Conservation (phyloP, 2,113 vertebrate genomes). For the Heterochromis multidens region DNA sequence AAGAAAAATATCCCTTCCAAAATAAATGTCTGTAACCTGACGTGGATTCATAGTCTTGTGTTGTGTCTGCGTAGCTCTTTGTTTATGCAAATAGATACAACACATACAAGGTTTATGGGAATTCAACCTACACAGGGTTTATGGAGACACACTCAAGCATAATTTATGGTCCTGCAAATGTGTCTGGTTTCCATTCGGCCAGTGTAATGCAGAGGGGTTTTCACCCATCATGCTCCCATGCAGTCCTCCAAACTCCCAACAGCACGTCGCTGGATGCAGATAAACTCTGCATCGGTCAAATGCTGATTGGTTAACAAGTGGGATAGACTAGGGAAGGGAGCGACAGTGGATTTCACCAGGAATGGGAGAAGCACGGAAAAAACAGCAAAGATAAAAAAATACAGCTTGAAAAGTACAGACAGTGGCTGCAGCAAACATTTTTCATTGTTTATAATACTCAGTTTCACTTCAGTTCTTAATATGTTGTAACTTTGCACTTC, state of each 20-base stretch:
- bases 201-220: background rate
- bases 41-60: background rate
- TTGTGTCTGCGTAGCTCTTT: background rate
- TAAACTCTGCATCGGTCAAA: no score
- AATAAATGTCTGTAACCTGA: background rate
- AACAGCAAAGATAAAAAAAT: no score
- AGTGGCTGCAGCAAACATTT: no score
- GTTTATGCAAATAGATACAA: background rate
- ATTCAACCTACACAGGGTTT: background rate
- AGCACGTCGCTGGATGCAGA: background rate
- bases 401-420: no score
- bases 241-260: background rate
- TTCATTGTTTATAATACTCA: no score
- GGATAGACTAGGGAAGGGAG: no score
- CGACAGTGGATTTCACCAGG: no score
- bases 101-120: background rate
- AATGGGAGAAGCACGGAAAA: no score
- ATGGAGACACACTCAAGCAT: background rate
- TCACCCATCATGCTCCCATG: background rate
- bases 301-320: no score
- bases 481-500: no score
- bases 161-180: background rate
- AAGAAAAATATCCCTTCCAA: background rate
- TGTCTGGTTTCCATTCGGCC: background rate
- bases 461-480: no score